Evolutionary conservation across 2,888 invertebrate species (phyloP).

Genomic region (Limulus polyphemus): DNA sequence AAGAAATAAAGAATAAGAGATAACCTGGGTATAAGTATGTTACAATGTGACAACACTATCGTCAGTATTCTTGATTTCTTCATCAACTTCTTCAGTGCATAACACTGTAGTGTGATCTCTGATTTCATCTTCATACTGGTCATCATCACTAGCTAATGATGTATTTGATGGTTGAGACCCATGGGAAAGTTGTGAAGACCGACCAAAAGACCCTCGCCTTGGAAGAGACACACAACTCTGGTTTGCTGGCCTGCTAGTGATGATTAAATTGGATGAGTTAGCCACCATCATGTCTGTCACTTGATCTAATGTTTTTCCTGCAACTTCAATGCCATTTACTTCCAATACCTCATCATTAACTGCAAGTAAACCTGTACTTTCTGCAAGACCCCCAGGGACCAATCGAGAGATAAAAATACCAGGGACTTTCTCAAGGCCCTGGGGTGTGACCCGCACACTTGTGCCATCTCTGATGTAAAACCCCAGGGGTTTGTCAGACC

Average conservation of each 20-base stretch:
- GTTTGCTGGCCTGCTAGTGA: constrained; percentile 97
- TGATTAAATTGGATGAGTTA: constrained; percentile 94
- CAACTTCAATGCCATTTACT: constrained; percentile 98
- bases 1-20: too few relatives aligned
- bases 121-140: constrained; percentile 63
- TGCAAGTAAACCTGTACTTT: constrained; percentile 87
- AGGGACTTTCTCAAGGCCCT: constrained; percentile 76
- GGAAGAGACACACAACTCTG: constrained; percentile 47
- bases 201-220: constrained; percentile 54
- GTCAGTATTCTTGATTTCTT: background rate
- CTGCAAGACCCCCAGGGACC: constrained; percentile 90
- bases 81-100: background rate
- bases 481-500: constrained; percentile 91
- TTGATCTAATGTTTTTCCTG: constrained; percentile 93
- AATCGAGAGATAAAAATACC: constrained; percentile 95
- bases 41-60: too few relatives aligned
- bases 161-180: constrained; percentile 52
- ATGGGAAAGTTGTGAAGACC: constrained; percentile 59
- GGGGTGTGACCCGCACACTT: constrained; percentile 72
- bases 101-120: constrained; percentile 56
- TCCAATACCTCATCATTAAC: constrained; percentile 99
- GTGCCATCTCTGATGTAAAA: constrained; percentile 77
- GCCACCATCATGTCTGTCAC: constrained; percentile 99
- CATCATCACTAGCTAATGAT: constrained; percentile 28
- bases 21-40: too few relatives aligned